Evolutionary conservation across 1,140 invertebrate species (phyloP), one percentile per base, ranked within the genome.

Genomic region (Penaeus japonicus): DNA sequence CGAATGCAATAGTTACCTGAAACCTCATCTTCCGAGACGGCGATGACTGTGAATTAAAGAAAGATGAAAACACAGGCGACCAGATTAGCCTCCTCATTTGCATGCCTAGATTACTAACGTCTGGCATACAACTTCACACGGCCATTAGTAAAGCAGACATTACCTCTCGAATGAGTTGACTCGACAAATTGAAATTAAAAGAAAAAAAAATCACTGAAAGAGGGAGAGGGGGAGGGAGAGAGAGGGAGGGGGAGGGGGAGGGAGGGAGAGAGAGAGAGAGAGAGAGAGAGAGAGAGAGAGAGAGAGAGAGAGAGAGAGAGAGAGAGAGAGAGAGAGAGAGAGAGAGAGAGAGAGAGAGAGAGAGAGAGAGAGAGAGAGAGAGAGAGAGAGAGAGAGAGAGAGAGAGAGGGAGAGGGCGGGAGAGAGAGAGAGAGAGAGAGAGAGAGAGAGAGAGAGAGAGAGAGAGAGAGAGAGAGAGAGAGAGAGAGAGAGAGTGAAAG

Each of bases 401-500:
- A 27, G 70, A 24, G 27, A 27, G 70, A 24, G 70, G 70, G 70
- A 27, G 27, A 27, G 70, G 70, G 27, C 18, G 27, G 70, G 24
- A 30, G 27, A 15, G 70, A 10, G 24, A 75, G 30, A 30, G 70
- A 24, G n/a, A n/a, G n/a, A 32, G 35, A 59, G n/a, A 73, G n/a
- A 32, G n/a, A 73, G 70, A 32, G 35, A 32, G n/a, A 73, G 70
- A 32, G 15, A n/a, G 35, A 15, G 70, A 32, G 22, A 7, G 65
- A 73, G 65, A 73, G 65, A 73, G 65, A 73, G 65, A 73, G 65
- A 73, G 65, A 73, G 65, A 73, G 65, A 73, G 12, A 77, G 73
- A 77, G 73, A 77, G 73, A 77, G 73, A 77, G 73, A 77, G 73
- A 77, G 73, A 77, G 73, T 39, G 73, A 77, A 39, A 77, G 73